Conservation (phyloP, 2,797 vertebrate species). For the Catharus ustulatus region DNA sequence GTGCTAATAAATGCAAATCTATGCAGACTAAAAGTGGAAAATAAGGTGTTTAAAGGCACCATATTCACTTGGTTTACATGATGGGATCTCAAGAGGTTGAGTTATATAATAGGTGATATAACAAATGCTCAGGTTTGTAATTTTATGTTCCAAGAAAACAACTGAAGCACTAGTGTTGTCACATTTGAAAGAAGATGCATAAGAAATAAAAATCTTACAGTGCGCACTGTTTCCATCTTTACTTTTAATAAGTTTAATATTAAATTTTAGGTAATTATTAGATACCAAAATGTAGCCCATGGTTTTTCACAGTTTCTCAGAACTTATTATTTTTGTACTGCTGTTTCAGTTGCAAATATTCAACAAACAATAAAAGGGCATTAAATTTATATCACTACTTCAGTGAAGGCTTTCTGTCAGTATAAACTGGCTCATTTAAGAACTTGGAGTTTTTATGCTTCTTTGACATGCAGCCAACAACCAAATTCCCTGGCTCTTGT, state of each 20-base stretch:
- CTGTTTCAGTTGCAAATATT: background rate
- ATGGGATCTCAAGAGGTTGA: background rate
- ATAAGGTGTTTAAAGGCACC: background rate
- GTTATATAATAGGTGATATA: background rate
- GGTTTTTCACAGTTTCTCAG: background rate
- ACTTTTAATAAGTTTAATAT: background rate
- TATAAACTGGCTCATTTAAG: background rate
- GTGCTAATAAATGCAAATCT: background rate
- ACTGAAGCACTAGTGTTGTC: background rate
- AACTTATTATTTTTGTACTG: background rate
- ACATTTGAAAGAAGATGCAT: background rate
- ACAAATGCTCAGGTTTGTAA: background rate
- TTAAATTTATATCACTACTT: background rate
- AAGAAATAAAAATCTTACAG: background rate
- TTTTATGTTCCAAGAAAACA: background rate
- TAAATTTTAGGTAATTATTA: background rate
- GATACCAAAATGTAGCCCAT: background rate
- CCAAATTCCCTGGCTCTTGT: constrained; percentile 13
- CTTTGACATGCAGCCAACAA: constrained; percentile 35
- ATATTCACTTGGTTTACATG: background rate
- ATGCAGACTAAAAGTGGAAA: background rate
- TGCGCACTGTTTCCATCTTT: background rate
- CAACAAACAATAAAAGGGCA: background rate
- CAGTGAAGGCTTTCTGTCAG: background rate
- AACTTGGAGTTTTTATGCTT: background rate